Evolutionary conservation across 1,140 invertebrate genomes (phyloP).

Genomic region (Aleiodes sp.): DNA sequence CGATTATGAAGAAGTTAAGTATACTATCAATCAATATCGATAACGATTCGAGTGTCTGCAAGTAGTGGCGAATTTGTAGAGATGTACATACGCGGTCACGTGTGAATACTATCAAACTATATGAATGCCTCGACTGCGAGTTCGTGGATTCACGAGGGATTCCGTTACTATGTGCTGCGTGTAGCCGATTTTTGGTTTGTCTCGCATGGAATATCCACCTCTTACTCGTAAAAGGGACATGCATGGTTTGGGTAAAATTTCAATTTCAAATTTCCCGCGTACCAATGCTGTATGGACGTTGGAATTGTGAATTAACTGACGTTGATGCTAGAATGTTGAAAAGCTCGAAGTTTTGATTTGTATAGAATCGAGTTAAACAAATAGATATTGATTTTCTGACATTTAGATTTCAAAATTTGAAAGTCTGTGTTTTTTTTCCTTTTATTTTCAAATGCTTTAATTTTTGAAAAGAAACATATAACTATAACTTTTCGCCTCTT

Average conservation of each 20-base stretch:
- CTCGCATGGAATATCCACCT: neutral
- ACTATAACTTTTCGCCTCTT: no score
- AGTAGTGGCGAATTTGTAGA: neutral
- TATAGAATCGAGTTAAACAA: no score
- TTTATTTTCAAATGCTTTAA: no score
- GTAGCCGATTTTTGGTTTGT: neutral
- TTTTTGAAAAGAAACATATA: no score
- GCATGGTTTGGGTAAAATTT: conserved; percentile 25
- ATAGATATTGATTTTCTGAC: no score
- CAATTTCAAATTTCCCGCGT: conserved; percentile 27
- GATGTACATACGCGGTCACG: neutral
- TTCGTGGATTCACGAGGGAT: neutral
- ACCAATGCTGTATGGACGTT: neutral
- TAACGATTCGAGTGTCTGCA: no score
- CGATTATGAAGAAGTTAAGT: no score
- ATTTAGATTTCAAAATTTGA: no score
- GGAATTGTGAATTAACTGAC: conserved; percentile 18
- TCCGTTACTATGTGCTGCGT: neutral
- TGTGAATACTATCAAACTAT: conserved; percentile 8
- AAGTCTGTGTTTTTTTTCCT: no score
- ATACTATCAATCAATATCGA: no score
- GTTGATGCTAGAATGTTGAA: no score
- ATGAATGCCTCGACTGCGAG: neutral
- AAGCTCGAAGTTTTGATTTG: no score
- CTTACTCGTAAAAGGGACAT: conserved; percentile 8